These are phyloP conservation scores for Mobula birostris DNA, from an alignment of 2,113 vertebrate genomes.

Conservation along the genomic window DNA sequence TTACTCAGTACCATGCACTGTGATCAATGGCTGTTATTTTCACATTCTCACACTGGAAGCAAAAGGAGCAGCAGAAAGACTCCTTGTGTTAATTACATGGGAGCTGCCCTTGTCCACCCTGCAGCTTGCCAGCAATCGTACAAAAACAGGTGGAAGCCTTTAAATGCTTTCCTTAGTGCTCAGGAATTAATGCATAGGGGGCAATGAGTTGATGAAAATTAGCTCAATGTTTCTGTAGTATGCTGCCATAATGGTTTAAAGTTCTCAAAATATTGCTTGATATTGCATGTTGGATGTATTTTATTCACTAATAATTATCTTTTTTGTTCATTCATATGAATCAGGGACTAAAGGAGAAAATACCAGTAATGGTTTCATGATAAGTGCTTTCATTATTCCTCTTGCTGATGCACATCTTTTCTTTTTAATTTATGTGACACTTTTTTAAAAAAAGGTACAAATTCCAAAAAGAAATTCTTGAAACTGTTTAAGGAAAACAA, in stretches of 20 bases:
- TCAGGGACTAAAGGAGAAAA: neutral
- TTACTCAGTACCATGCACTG: neutral
- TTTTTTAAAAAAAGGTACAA: neutral
- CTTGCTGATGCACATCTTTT: neutral
- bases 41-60: neutral
- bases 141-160: neutral
- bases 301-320: neutral
- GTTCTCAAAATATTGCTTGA: neutral
- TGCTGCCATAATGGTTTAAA: neutral
- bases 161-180: neutral
- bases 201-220: neutral
- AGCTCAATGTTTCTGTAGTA: neutral
- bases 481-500: neutral
- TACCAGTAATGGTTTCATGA: neutral
- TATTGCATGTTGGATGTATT: neutral
- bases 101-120: neutral
- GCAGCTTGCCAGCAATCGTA: neutral
- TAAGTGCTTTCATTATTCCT: conserved; percentile 1
- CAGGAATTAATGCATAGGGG: neutral
- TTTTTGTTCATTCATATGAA: neutral
- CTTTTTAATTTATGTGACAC: neutral
- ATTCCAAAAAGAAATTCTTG: neutral
- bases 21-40: neutral
- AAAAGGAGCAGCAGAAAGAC: neutral
- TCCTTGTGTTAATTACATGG: neutral